phyloP scores from a whole-genome alignment of 2,888 invertebrate species.

The Kuschelorhynchus macadamiae region DNA sequence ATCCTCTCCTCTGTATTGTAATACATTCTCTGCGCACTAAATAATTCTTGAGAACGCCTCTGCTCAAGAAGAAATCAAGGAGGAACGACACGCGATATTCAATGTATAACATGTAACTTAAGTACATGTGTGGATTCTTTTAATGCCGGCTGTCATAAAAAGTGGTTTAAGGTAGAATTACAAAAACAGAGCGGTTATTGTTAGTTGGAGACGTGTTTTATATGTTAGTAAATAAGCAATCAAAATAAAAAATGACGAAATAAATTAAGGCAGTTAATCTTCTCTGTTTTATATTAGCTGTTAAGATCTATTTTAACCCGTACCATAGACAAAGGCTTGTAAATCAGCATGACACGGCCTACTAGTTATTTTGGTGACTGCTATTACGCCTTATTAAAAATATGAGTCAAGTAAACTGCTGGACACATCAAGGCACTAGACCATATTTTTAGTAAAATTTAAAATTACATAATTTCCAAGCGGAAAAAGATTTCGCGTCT shows the following conservation, averaged over 20 bases:
- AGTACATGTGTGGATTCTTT: slow-evolving; percentile 46
- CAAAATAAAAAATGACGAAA: slow-evolving; percentile 38
- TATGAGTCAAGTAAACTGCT: too few species aligned
- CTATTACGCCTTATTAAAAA: too few species aligned
- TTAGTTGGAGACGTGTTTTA: slow-evolving; percentile 32
- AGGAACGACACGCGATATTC: slow-evolving; percentile 26
- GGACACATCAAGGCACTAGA: too few species aligned
- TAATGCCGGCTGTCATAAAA: slow-evolving; percentile 44
- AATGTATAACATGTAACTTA: slow-evolving; percentile 24
- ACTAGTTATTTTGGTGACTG: background rate
- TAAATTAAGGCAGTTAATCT: slow-evolving; percentile 34
- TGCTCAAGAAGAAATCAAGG: background rate
- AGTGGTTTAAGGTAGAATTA: slow-evolving; percentile 43
- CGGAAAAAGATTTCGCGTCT: too few species aligned
- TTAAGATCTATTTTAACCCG: slow-evolving; percentile 20
- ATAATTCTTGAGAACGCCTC: too few species aligned
- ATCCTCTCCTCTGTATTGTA: too few species aligned
- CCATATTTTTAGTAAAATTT: too few species aligned
- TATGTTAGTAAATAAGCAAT: slow-evolving; percentile 38
- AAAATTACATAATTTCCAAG: too few species aligned
- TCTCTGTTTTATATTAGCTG: slow-evolving; percentile 37
- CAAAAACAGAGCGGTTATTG: slow-evolving; percentile 41
- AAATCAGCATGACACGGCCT: slow-evolving; percentile 17
- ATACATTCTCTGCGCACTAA: too few species aligned
- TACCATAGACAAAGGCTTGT: slow-evolving; percentile 21